Conservation (phyloP, 2,888 invertebrate genomes). For the Nineta flava region DNA sequence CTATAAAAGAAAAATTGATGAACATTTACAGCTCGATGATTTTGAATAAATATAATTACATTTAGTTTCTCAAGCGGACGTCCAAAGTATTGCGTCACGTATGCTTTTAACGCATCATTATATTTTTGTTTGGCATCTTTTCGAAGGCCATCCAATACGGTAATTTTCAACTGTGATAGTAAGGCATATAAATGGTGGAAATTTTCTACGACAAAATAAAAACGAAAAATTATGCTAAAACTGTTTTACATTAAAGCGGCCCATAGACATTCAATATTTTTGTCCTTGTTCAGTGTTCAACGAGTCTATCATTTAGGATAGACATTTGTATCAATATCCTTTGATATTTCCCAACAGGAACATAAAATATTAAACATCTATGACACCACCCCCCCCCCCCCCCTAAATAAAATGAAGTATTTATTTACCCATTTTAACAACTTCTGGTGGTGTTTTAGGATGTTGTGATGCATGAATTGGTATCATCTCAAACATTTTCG, state of each 20-base stretch:
- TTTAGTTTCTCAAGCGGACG: constrained; percentile 81
- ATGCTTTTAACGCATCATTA: constrained; percentile 73
- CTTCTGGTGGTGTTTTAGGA: constrained; percentile 82
- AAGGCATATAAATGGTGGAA: constrained; percentile 84
- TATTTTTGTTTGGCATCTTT: constrained; percentile 86
- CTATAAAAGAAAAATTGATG: constrained; percentile 31
- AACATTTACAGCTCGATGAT: not conserved
- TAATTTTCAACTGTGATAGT: constrained; percentile 76
- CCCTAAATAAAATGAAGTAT: no score
- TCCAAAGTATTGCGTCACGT: constrained; percentile 91
- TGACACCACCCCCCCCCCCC: no score
- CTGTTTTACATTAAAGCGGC: not conserved
- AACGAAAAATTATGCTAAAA: not conserved
- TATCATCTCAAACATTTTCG: constrained; percentile 71
- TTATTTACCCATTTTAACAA: constrained; percentile 65
- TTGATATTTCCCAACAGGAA: not conserved
- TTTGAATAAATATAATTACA: constrained; percentile 32
- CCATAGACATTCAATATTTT: no score
- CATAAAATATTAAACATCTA: no score
- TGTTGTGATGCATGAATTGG: constrained; percentile 63
- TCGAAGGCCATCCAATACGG: constrained; percentile 69
- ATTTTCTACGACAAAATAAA: constrained; percentile 65
- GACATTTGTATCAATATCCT: not conserved
- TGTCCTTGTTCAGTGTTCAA: not conserved
- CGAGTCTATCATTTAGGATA: no score